A percentile compares a stretch with the other conserved stretches of the same genome.
Conservation (phyloP, 2,113 vertebrate genomes). For the Cranoglanis bouderius region DNA sequence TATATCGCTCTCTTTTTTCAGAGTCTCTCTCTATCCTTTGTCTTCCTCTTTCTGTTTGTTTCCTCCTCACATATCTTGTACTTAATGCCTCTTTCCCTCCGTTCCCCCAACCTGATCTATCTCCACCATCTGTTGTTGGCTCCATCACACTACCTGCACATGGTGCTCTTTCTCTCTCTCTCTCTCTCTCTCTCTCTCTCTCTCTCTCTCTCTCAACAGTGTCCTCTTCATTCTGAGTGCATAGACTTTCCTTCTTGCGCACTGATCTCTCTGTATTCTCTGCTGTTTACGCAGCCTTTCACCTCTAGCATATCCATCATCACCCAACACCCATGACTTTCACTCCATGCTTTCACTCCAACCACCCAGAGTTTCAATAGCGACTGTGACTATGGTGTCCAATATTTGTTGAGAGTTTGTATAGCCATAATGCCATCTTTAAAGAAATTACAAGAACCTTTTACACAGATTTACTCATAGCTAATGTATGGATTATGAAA, state of each 20-base stretch:
- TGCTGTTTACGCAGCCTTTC: conserved; percentile 5
- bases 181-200: conserved; percentile 3
- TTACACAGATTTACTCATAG: background rate
- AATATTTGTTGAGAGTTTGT: background rate
- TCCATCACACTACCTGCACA: background rate
- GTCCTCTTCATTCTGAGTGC: background rate
- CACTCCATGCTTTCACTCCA: background rate
- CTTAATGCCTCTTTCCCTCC: background rate
- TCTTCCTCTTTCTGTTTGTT: conserved; percentile 2
- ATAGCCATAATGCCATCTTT: background rate
- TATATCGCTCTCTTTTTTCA: background rate
- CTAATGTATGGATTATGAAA: too few species aligned
- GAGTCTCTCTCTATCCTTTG: background rate
- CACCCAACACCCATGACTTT: background rate
- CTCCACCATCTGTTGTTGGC: background rate
- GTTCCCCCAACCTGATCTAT: conserved; percentile 1
- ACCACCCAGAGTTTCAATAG: background rate
- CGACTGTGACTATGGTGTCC: too few species aligned
- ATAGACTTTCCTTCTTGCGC: background rate
- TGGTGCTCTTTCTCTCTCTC: background rate
- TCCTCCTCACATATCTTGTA: background rate
- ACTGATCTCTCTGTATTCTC: background rate
- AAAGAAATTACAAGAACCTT: background rate
- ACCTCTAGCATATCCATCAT: background rate
- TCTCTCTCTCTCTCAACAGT: background rate